These are phyloP conservation scores for Macropis europaea DNA, from an alignment of 2,888 invertebrate genomes.

Conservation along the genomic window DNA sequence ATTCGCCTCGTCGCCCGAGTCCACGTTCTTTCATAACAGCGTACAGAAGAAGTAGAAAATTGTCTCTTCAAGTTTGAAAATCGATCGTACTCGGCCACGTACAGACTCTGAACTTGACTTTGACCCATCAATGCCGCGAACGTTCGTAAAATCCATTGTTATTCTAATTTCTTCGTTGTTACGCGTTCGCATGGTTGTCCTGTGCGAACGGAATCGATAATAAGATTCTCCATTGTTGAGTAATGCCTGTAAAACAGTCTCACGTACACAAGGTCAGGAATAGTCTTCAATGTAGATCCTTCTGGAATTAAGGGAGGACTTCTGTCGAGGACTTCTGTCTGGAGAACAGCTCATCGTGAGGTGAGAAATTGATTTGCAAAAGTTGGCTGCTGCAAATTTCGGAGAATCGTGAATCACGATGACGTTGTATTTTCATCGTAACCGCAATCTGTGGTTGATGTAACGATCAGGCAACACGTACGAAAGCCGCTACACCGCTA, in stretches of 20 bases:
- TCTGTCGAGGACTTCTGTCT: too few relatives aligned
- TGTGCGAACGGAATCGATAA: conserved; percentile 40
- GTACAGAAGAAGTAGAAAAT: too few relatives aligned
- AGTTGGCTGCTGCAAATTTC: neutral
- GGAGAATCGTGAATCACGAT: conserved; percentile 16
- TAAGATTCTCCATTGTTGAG: neutral
- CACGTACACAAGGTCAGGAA: neutral
- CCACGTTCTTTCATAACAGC: too few relatives aligned
- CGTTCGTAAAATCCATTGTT: conserved; percentile 29
- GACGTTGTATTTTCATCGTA: conserved; percentile 47
- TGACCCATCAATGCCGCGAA: conserved; percentile 4
- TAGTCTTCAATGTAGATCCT: neutral
- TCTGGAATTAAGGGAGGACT: too few relatives aligned
- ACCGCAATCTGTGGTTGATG: conserved; percentile 60
- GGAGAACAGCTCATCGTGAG: too few relatives aligned
- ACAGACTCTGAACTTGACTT: conserved; percentile 57
- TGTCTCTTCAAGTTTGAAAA: too few relatives aligned
- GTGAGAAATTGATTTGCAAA: conserved; percentile 7
- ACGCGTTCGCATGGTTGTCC: neutral
- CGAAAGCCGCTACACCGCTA: neutral
- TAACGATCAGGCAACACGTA: conserved; percentile 19
- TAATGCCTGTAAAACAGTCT: neutral
- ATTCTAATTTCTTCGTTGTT: conserved; percentile 40
- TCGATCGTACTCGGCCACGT: conserved; percentile 11
- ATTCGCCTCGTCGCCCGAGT: too few relatives aligned